Conservation (phyloP, 2,113 vertebrate species). For the Sciurus niger region DNA sequence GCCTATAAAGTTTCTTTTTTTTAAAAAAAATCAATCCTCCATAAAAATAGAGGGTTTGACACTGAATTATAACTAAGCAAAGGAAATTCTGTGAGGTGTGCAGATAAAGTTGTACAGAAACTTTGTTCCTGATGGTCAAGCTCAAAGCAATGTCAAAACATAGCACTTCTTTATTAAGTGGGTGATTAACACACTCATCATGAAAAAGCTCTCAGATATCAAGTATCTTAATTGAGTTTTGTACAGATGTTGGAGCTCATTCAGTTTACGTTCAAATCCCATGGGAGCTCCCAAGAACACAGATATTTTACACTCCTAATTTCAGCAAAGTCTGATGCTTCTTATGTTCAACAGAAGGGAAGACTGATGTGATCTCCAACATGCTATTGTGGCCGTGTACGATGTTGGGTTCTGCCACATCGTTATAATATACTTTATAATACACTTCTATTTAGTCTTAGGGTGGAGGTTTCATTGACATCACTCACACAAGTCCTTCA, state of each 20-base stretch:
- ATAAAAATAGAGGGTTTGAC: conserved; percentile 20
- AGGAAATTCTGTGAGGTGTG: background rate
- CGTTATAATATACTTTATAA: background rate
- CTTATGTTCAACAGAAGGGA: background rate
- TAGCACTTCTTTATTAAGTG: conserved; percentile 36
- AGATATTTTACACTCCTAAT: conserved; percentile 5
- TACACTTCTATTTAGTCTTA: background rate
- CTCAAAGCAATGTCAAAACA: conserved; percentile 50
- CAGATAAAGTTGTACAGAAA: background rate
- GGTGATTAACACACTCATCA: conserved; percentile 53
- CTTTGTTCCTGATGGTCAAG: background rate
- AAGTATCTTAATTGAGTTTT: conserved; percentile 35
- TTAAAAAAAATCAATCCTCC: conserved; percentile 1
- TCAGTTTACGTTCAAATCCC: conserved; percentile 55
- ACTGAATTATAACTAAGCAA: conserved; percentile 54
- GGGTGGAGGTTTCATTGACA: background rate
- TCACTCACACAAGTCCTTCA: background rate
- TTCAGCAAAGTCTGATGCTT: background rate
- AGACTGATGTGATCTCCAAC: background rate
- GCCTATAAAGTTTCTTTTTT: background rate
- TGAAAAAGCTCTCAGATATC: conserved; percentile 64
- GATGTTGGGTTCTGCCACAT: background rate
- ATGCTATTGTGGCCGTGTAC: background rate
- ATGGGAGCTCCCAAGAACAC: background rate
- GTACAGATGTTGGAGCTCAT: conserved; percentile 56